Evolutionary conservation across 2,797 vertebrate species (phyloP), one percentile per base, ranked within the genome.

Genomic region (Coccyzus lansbergi): DNA sequence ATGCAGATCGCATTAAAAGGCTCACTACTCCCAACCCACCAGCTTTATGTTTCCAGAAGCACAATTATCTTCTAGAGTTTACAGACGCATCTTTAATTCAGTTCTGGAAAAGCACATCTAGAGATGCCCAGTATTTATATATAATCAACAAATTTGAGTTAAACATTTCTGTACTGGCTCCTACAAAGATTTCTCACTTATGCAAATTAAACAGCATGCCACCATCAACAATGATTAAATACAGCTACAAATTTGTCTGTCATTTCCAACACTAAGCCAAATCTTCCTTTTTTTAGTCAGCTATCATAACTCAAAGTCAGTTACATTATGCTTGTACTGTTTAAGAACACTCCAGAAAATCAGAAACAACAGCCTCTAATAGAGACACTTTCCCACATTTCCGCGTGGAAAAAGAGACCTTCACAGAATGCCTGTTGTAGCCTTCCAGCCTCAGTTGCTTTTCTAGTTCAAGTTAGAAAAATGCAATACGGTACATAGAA

Each of bases 301-400:
- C 62, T 65, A 82, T 58, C 15, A 51, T 89, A 88, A 83, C 33
- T 91, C 80, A 62, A 86, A 91, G 78, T 67, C 89, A 92, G 44
- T 80, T 83, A 74, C 29, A 85, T 63, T 72, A 75, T 8, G 29
- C 48, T 74, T 77, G 34, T 36, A 62, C n/a, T 33, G 15, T 56
- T 48, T 59, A 92, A 93, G 65, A 93, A 75, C 84, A 88, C 12
- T 62, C 53, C 34, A 40, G 42, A 92, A 80, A 29, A 87, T 25
- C 74, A 34, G 53, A 92, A 90, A 90, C 93, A 86, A 71, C 12
- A 82, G 24, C 40, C 28, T 86, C 34, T 44, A 58, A 38, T 4
- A 64, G 33, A 82, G 31, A 34, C 70, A 31, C 40, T 67, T 95
- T 90, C 69, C 59, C 70, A 82, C 31, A 80, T 85, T 76, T 92